A percentile compares a stretch with the other conserved stretches of the same genome.
phyloP scores from a whole-genome alignment of 2,797 vertebrate genomes.

The Acestrorhynchus altus region DNA sequence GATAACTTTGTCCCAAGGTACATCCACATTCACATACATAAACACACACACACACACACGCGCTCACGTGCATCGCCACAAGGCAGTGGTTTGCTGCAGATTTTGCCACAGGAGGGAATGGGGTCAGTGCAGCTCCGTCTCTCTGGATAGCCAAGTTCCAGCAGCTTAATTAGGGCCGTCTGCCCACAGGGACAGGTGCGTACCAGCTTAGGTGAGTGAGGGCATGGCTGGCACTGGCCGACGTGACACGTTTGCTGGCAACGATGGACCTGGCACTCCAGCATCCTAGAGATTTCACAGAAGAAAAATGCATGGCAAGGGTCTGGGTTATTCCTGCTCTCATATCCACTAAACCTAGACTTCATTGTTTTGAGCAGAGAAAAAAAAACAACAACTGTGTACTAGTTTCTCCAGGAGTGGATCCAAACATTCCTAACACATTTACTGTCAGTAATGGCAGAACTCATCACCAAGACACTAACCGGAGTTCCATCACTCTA shows the following conservation, averaged over 20 bases:
- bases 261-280: conserved; percentile 88
- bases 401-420: too few relatives aligned
- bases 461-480: too few relatives aligned
- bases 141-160: conserved; percentile 89
- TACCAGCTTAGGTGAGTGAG: conserved; percentile 85
- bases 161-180: conserved; percentile 88
- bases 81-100: conserved; percentile 89
- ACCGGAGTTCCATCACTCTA: too few relatives aligned
- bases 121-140: conserved; percentile 89
- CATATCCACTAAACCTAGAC: conserved; percentile 77
- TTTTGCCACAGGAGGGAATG: conserved; percentile 93
- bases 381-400: too few relatives aligned
- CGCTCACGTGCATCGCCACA: conserved; percentile 90
- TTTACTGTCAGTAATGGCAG: too few relatives aligned
- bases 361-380: too few relatives aligned
- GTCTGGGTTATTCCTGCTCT: background rate
- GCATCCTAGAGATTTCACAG: conserved; percentile 76
- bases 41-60: background rate
- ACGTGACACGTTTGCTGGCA: conserved; percentile 90
- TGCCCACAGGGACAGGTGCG: conserved; percentile 91
- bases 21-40: background rate
- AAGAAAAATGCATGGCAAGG: background rate
- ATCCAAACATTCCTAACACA: too few relatives aligned
- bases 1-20: background rate
- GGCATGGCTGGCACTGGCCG: conserved; percentile 87